These are phyloP conservation scores for Passer montanus DNA, from an alignment of 2,113 vertebrate species.

Conservation along the genomic window DNA sequence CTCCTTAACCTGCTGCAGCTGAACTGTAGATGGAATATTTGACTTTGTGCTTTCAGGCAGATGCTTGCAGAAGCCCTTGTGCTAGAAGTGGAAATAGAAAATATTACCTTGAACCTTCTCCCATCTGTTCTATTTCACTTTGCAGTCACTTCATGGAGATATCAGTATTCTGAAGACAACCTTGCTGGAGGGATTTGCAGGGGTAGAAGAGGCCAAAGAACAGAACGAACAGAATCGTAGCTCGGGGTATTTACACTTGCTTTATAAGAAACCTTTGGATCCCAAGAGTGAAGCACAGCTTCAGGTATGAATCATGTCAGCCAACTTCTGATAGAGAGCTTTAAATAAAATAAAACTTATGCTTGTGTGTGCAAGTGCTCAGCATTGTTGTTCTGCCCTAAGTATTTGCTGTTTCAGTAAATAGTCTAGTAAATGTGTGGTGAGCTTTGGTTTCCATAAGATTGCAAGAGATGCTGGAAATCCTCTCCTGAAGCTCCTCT, in stretches of 20 bases:
- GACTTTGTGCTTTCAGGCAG: neutral
- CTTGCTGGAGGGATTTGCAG: conserved; percentile 91
- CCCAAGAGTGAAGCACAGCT: conserved; percentile 92
- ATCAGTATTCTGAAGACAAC: conserved; percentile 90
- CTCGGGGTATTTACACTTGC: conserved; percentile 84
- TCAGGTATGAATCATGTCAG: conserved; percentile 78
- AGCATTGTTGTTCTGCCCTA: neutral
- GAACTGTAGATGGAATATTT: neutral
- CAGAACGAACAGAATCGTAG: conserved; percentile 83
- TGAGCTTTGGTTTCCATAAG: neutral
- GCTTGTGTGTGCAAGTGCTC: neutral
- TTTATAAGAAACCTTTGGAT: conserved; percentile 93
- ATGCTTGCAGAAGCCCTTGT: neutral
- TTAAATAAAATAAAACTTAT: neutral
- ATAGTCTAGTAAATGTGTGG: neutral
- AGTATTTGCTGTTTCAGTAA: neutral
- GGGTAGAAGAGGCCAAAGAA: conserved; percentile 86
- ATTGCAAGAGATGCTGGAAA: neutral
- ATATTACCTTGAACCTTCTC: neutral
- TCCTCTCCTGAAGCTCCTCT: neutral
- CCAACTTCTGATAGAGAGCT: neutral
- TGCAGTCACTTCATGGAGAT: conserved; percentile 91
- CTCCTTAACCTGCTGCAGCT: neutral
- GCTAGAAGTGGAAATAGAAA: neutral
- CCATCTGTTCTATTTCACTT: neutral